phyloP scores from a whole-genome alignment of 2,113 vertebrate species.

The Tinamus guttatus region DNA sequence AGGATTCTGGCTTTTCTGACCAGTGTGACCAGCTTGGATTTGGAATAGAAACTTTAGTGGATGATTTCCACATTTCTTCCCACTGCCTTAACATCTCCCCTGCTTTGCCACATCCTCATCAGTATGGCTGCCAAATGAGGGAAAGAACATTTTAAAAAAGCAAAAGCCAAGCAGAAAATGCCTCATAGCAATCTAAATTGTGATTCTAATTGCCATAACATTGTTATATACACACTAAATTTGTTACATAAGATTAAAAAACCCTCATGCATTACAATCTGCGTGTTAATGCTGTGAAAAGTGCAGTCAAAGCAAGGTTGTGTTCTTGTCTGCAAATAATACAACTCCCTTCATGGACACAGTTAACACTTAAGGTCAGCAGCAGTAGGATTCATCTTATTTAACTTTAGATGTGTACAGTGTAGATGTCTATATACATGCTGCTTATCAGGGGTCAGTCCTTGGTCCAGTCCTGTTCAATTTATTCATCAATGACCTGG shows the following conservation, averaged over 20 bases:
- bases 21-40: not conserved
- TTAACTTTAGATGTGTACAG: not conserved
- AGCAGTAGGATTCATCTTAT: not conserved
- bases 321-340: constrained; percentile 35
- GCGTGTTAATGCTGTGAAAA: constrained; percentile 32
- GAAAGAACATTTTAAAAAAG: constrained; percentile 8
- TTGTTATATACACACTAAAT: constrained; percentile 25
- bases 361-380: constrained; percentile 5
- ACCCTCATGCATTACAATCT: not conserved
- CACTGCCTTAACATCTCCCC: not conserved
- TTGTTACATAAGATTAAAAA: constrained; percentile 38
- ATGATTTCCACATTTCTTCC: not conserved
- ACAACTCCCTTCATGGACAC: not conserved
- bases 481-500: too few relatives aligned
- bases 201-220: constrained; percentile 38
- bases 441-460: too few relatives aligned
- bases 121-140: constrained; percentile 3
- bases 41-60: not conserved
- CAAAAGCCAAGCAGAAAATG: not conserved
- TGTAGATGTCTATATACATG: not conserved
- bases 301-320: constrained; percentile 32
- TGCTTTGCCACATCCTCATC: not conserved
- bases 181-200: constrained; percentile 1
- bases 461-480: too few relatives aligned
- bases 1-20: not conserved